Base-by-base conservation (phyloP, 2,113 vertebrate genomes). In the Bufo bufo region DNA sequence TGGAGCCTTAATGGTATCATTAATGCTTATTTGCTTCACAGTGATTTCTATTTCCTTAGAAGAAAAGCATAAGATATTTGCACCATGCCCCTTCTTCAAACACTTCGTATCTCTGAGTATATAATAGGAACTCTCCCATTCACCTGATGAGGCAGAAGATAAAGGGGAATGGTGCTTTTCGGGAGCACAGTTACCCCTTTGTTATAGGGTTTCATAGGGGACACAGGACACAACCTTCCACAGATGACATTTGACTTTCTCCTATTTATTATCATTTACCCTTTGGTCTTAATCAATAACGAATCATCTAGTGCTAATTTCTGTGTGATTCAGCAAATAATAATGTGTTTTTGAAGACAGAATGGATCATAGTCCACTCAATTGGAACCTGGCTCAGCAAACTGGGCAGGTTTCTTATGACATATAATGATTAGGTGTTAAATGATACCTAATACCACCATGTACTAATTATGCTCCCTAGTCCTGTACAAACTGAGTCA, bases 261-360 rank as follows among this genome's bases (percentile, higher is more conserved):
- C 5, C 49, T 54, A 33, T 54, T 20, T 77, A 16, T 77, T 85
- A 77, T 78, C 85, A 65, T 58, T 49, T 75, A 78, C 59, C 85
- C 50, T 54, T 86, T 77, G 85, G 69, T 52, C 43, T 11, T 86
- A 17, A 77, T 77, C 14, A 59, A 78, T 86, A 65, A 50, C 5
- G 52, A 86, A 86, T 78, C 58, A 49, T 63, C 9, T 13, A 33
- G 16, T 1, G 3, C 2, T 74, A 14, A 43, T 74, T 72, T 77
- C 4, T 23, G 7, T 85, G 43, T 61, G 45, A 77, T 63, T 86
- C 74, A 78, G 58, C 85, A 78, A 17, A 65, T 19, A 63, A 14
- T 50, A 61, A 75, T 49, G 72, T 43, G 54, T 61, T 58, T 77
- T 72, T 72, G 19, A 72, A 56, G 20, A 17, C 19, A 23, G 33